Percentiles rank a stretch among this genome's conserved stretches.
These are phyloP conservation scores for Cynoglossus semilaevis DNA, from an alignment of 2,113 vertebrate species.

Conservation along the genomic window DNA sequence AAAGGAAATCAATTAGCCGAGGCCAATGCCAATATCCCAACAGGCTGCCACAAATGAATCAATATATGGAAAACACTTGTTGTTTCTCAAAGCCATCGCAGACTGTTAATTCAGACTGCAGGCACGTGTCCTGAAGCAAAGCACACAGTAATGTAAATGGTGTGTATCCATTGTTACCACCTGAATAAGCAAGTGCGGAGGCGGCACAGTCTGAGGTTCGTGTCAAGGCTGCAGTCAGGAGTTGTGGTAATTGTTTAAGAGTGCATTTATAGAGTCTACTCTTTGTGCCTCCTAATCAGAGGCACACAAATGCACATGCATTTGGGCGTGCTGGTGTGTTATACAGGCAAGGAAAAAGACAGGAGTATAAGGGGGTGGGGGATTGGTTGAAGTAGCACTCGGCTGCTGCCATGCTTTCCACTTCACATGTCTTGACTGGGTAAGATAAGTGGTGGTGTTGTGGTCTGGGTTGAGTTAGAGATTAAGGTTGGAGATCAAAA, in stretches of 20 bases:
- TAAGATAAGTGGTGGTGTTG: conserved; percentile 9
- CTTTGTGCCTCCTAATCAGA: conserved; percentile 73
- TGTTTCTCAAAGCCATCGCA: neutral
- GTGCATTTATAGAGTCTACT: conserved; percentile 75
- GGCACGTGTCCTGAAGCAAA: conserved; percentile 7
- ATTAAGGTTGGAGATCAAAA: conserved; percentile 61
- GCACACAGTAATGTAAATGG: conserved; percentile 36
- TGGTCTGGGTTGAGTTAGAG: conserved; percentile 13
- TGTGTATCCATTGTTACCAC: conserved; percentile 38
- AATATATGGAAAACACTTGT: neutral
- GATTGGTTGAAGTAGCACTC: conserved; percentile 18
- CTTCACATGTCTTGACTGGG: conserved; percentile 53
- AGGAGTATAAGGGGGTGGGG: conserved; percentile 17
- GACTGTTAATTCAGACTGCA: conserved; percentile 2
- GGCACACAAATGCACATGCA: conserved; percentile 70
- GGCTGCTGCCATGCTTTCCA: conserved; percentile 51
- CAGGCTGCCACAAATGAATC: neutral
- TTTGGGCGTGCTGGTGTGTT: conserved; percentile 67
- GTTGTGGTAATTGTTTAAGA: conserved; percentile 72
- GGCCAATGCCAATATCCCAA: neutral
- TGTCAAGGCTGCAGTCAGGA: conserved; percentile 54
- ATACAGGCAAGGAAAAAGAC: conserved; percentile 39
- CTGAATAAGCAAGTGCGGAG: conserved; percentile 42
- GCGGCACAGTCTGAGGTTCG: conserved; percentile 55
- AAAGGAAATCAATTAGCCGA: neutral